A percentile compares a stretch with the other conserved stretches of the same genome.
These are phyloP conservation scores for Volucella zonaria DNA, from an alignment of 2,888 invertebrate genomes.

Conservation along the genomic window DNA sequence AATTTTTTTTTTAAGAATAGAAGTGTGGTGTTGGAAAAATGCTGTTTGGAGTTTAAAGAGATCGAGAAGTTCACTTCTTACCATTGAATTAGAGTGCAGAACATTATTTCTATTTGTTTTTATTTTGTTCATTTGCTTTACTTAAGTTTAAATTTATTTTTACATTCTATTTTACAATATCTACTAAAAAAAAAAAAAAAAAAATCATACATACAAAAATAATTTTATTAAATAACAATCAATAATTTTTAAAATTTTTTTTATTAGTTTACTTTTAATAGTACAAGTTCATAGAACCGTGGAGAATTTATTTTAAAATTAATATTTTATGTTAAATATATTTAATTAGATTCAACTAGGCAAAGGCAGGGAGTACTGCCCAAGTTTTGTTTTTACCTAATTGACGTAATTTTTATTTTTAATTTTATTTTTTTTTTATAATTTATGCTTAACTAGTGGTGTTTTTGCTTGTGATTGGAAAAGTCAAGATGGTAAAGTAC, in stretches of 20 bases:
- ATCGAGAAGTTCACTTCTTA: constrained; percentile 60
- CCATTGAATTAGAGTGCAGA: constrained; percentile 69
- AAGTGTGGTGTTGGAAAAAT: constrained; percentile 7
- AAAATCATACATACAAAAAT: constrained; percentile 63
- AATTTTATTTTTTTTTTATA: constrained; percentile 27
- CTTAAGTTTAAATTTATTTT: constrained; percentile 34
- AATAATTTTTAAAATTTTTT: constrained; percentile 1
- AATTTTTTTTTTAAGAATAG: not conserved
- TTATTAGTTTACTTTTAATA: constrained; percentile 35
- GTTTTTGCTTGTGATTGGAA: constrained; percentile 59
- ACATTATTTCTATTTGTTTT: constrained; percentile 10
- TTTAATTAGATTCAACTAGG: constrained; percentile 53
- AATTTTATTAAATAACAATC: constrained; percentile 55
- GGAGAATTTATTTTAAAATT: constrained; percentile 39
- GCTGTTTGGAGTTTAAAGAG: not conserved
- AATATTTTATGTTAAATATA: constrained; percentile 39
- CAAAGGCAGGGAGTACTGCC: not conserved
- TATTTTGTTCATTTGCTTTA: constrained; percentile 11
- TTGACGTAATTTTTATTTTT: constrained; percentile 40
- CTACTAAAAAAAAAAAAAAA: constrained; percentile 37
- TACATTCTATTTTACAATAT: constrained; percentile 28
- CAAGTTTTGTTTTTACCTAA: constrained; percentile 43
- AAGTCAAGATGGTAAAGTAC: constrained; percentile 48
- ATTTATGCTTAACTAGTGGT: constrained; percentile 51
- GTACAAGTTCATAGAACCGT: constrained; percentile 61